These are phyloP conservation scores for Drosophila cardini DNA, from an alignment of 1,140 invertebrate species.

Conservation along the genomic window DNA sequence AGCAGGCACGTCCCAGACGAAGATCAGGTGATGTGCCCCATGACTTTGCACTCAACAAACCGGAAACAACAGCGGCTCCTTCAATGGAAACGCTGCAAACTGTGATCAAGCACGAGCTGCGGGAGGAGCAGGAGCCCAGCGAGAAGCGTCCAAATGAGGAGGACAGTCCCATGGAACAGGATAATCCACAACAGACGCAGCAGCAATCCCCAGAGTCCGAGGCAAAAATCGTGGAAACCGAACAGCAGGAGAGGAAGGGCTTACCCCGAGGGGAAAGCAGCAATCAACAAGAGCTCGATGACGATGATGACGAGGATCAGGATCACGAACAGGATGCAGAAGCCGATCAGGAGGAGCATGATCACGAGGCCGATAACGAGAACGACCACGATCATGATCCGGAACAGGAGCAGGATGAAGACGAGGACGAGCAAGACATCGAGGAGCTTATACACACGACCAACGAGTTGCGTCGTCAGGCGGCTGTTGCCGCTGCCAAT, in stretches of 20 bases:
- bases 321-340: slow-evolving; percentile 17
- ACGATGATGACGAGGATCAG: slow-evolving; percentile 23
- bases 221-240: slow-evolving; percentile 11
- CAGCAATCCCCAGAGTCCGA: slow-evolving; percentile 11
- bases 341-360: slow-evolving; percentile 19
- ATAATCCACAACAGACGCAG: slow-evolving; percentile 46
- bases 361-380: slow-evolving; percentile 30
- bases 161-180: slow-evolving; percentile 34
- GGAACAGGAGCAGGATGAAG: slow-evolving; percentile 57
- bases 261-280: neutral
- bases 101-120: slow-evolving; percentile 79
- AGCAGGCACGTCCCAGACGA: slow-evolving; percentile 92
- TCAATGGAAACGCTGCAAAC: slow-evolving; percentile 59
- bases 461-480: slow-evolving; percentile 76
- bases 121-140: slow-evolving; percentile 57
- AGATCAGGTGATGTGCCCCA: slow-evolving; percentile 91
- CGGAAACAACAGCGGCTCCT: slow-evolving; percentile 35
- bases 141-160: slow-evolving; percentile 41
- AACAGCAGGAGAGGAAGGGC: neutral
- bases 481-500: slow-evolving; percentile 66
- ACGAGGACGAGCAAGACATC: slow-evolving; percentile 78
- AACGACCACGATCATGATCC: slow-evolving; percentile 42
- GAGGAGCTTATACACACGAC: slow-evolving; percentile 81
- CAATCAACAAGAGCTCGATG: slow-evolving; percentile 40
- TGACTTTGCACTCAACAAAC: slow-evolving; percentile 77